Base-by-base conservation (phyloP, 2,797 vertebrate species). In the Nannoperca obscura region DNA sequence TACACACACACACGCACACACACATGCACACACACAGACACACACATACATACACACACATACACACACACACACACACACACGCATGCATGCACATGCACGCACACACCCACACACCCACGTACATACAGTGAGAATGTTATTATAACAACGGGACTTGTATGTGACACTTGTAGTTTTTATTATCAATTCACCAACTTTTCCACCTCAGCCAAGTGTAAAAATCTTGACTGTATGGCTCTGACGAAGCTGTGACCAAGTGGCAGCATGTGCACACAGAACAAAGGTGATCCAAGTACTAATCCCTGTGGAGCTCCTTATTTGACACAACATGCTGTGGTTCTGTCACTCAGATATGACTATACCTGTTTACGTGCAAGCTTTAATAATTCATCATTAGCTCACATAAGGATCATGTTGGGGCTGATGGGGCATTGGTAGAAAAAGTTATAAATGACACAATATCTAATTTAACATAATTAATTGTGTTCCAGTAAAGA, bases 401-500 rank as follows among this genome's bases (percentile, higher is more conserved):
- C 46, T 44, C n/a, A 46, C 38, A 38, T 4, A 20, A 53, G 11
- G 3, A 58, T 52, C 44, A 9, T 34, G 9, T 20, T 79, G n/a
- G 34, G 14, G 10, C 49, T 50, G 46, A 15, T 65, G 54, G 17
- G 34, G 34, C 17, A 52, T 5, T 61, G 27, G 20, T 8, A 34
- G 20, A 40, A 4, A 73, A 27, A 59, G 12, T 59, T 67, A 61
- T 34, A 47, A 27, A 32, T 44, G 9, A 5, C n/a, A 63, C 22
- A 70, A 32, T 40, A 20, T 57, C 1, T 32, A 4, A 71, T 61
- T 6, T 19, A 22, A 74, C 19, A 34, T 42, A 3, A 74, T 55
- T 75, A 0, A 42, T 62, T 74, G 52, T 65, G 47, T 62, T 76
- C 19, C 13, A n/a, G 55, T 53, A 47, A 27, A 69, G 38, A 30